phyloP scores from a whole-genome alignment of 2,888 invertebrate species.

The Pterostichus niger region DNA sequence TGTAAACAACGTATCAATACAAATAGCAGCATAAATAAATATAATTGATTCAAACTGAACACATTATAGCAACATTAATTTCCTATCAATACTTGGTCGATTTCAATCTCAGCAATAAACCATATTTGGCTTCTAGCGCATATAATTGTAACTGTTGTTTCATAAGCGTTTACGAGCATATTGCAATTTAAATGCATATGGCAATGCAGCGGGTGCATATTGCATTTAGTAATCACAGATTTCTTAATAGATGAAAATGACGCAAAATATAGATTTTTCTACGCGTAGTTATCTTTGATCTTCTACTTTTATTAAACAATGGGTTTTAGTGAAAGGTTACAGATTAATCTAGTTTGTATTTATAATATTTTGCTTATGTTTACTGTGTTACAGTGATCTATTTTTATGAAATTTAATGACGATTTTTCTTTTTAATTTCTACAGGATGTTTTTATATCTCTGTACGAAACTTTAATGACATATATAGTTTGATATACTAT shows the following conservation, averaged over 20 bases:
- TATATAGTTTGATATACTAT: too few relatives aligned
- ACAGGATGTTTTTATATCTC: too few relatives aligned
- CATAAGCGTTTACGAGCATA: conserved; percentile 17
- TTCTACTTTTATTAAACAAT: background rate
- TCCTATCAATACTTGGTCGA: conserved; percentile 6
- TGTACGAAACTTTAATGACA: too few relatives aligned
- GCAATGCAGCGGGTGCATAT: conserved; percentile 22
- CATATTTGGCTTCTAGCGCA: conserved; percentile 30
- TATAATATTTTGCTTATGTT: background rate
- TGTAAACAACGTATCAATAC: background rate
- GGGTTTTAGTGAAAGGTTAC: background rate
- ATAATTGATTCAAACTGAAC: background rate
- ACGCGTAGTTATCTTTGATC: conserved; percentile 5
- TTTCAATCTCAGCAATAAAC: conserved; percentile 30
- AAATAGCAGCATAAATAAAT: background rate
- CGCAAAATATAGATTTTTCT: conserved; percentile 11
- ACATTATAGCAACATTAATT: conserved; percentile 7
- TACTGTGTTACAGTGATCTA: background rate
- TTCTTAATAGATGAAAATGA: conserved; percentile 20
- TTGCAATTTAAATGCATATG: conserved; percentile 39
- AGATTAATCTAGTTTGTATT: background rate
- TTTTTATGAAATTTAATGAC: background rate
- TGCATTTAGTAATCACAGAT: conserved; percentile 39
- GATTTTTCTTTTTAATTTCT: background rate
- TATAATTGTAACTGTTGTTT: conserved; percentile 38